These are phyloP conservation scores for Chelonus formosanus DNA, from an alignment of 2,888 invertebrate genomes.

Conservation along the genomic window DNA sequence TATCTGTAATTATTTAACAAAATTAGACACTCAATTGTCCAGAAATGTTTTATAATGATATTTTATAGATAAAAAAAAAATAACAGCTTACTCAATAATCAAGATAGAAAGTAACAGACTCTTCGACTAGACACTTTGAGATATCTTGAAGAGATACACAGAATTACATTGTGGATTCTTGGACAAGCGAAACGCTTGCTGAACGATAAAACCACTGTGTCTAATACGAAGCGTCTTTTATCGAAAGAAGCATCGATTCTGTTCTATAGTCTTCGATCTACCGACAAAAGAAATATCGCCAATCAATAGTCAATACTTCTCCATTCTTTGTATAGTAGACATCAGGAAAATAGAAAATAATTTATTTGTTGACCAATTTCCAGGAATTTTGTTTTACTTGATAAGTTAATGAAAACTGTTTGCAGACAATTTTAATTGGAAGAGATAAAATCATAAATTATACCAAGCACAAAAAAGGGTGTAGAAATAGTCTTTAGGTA, in stretches of 20 bases:
- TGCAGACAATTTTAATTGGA: too few species aligned
- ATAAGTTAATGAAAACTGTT: too few species aligned
- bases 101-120: neutral
- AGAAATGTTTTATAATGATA: too few species aligned
- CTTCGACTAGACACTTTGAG: neutral
- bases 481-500: neutral
- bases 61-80: too few species aligned
- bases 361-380: too few species aligned
- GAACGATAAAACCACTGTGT: conserved; percentile 26
- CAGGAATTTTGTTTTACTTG: too few species aligned
- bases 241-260: neutral
- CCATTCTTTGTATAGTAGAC: too few species aligned
- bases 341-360: too few species aligned
- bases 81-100: neutral
- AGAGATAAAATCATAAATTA: too few species aligned
- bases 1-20: too few species aligned
- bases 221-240: conserved; percentile 13
- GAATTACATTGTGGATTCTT: conserved; percentile 17
- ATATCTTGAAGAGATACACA: conserved; percentile 5
- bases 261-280: conserved; percentile 2
- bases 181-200: conserved; percentile 20
- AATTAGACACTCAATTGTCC: too few species aligned
- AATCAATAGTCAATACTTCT: conserved; percentile 5
- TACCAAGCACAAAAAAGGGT: neutral
- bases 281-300: conserved; percentile 9